Evolutionary conservation across 2,797 vertebrate genomes (phyloP).

Genomic region (Stomatorhinus walkeri): DNA sequence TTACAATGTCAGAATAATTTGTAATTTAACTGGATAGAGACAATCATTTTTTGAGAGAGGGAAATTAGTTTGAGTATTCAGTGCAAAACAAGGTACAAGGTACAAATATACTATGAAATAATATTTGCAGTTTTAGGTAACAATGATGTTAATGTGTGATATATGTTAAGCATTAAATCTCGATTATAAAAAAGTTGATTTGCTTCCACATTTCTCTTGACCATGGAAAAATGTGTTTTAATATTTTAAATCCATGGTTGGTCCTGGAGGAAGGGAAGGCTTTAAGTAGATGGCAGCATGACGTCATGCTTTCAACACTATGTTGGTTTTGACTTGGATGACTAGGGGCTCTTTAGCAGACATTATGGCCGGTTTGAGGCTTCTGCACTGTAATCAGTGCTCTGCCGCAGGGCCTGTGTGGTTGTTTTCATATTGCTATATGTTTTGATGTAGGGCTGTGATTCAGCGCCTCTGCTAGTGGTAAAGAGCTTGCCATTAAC

Average conservation of each 20-base stretch:
- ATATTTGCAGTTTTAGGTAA: neutral
- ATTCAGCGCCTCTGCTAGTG: neutral
- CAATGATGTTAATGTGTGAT: neutral
- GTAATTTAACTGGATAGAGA: neutral
- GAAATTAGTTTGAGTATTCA: neutral
- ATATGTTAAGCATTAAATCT: neutral
- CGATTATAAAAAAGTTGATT: neutral
- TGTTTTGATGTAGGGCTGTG: conserved; percentile 15
- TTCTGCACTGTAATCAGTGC: conserved; percentile 13
- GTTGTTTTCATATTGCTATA: conserved; percentile 1
- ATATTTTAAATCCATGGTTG: neutral
- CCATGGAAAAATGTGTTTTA: neutral
- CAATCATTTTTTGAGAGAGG: neutral
- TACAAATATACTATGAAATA: neutral
- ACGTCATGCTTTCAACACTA: neutral
- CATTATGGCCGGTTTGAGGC: conserved; percentile 4
- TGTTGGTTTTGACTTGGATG: neutral
- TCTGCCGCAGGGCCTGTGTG: conserved; percentile 18
- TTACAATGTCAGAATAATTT: neutral
- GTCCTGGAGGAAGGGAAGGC: neutral
- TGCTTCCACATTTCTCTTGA: neutral
- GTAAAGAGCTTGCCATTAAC: conserved; percentile 21
- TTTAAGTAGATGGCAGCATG: neutral
- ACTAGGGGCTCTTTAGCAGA: neutral
- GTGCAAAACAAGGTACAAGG: neutral